phyloP scores from a whole-genome alignment of 2,888 invertebrate genomes.

The Caenorhabditis sp. region DNA sequence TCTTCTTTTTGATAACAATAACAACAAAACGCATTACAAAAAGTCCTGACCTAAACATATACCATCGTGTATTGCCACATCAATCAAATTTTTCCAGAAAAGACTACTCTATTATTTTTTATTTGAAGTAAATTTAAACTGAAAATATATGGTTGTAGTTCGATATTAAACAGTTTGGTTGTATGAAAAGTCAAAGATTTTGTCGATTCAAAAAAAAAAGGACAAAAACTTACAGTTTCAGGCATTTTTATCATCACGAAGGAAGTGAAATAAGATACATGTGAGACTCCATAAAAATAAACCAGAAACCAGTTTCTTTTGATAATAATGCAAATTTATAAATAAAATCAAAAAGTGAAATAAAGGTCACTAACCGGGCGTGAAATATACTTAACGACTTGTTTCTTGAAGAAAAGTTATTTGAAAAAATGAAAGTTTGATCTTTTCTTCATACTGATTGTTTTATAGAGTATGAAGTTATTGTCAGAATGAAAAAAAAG shows the following conservation, averaged over 20 bases:
- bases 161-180: neutral
- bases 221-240: neutral
- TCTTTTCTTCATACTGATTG: too few relatives aligned
- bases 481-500: too few relatives aligned
- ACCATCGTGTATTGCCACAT: neutral
- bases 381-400: neutral
- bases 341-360: neutral
- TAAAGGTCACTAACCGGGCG: neutral
- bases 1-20: neutral
- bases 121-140: neutral
- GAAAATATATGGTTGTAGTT: neutral
- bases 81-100: neutral
- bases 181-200: neutral
- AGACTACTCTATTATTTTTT: neutral
- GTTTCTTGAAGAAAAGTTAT: too few relatives aligned
- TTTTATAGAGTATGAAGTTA: too few relatives aligned
- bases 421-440: too few relatives aligned
- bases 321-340: neutral
- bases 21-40: conserved; percentile 1
- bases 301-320: neutral
- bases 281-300: neutral
- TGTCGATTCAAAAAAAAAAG: neutral
- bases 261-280: neutral
- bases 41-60: neutral
- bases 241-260: neutral